phyloP scores from a whole-genome alignment of 2,797 vertebrate species.

The Paedocypris micromegethes region DNA sequence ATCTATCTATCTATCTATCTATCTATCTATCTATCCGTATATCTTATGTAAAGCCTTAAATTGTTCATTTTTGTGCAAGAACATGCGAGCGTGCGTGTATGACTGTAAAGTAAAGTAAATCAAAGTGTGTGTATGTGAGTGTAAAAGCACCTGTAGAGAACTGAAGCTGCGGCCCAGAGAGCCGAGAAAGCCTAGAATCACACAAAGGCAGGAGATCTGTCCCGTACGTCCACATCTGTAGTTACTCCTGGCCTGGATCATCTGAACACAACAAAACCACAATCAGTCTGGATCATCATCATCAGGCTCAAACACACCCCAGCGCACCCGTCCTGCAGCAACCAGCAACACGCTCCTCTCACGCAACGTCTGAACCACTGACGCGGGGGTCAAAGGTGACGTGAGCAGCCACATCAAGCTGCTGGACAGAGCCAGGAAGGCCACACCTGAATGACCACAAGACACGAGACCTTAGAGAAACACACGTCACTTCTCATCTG shows the following conservation, averaged over 20 bases:
- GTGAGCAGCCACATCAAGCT: constrained; percentile 61
- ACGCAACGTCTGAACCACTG: constrained; percentile 60
- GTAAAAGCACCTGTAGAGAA: constrained; percentile 69
- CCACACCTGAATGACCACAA: constrained; percentile 57
- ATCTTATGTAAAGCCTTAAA: too few species aligned
- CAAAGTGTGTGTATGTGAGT: constrained; percentile 2
- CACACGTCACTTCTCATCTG: not conserved
- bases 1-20: too few species aligned
- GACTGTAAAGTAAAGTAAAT: too few species aligned
- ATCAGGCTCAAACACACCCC: too few species aligned
- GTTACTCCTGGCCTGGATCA: constrained; percentile 72
- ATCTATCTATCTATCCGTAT: too few species aligned
- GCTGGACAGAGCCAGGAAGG: constrained; percentile 60
- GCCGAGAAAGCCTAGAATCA: constrained; percentile 66
- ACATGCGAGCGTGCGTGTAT: not conserved
- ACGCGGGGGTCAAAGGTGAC: constrained; percentile 57
- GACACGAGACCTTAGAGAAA: constrained; percentile 14
- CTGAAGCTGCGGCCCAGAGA: constrained; percentile 68
- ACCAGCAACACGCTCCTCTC: constrained; percentile 64
- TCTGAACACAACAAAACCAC: constrained; percentile 53
- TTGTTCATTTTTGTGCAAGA: not conserved
- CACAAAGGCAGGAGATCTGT: constrained; percentile 72
- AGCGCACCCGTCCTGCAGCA: constrained; percentile 70
- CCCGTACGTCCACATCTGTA: constrained; percentile 71
- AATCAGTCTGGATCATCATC: too few species aligned